A percentile compares a stretch with the other conserved stretches of the same genome.
Evolutionary conservation across 2,888 invertebrate species (phyloP).

Genomic region (Imbricaverruca yamaguchii): DNA sequence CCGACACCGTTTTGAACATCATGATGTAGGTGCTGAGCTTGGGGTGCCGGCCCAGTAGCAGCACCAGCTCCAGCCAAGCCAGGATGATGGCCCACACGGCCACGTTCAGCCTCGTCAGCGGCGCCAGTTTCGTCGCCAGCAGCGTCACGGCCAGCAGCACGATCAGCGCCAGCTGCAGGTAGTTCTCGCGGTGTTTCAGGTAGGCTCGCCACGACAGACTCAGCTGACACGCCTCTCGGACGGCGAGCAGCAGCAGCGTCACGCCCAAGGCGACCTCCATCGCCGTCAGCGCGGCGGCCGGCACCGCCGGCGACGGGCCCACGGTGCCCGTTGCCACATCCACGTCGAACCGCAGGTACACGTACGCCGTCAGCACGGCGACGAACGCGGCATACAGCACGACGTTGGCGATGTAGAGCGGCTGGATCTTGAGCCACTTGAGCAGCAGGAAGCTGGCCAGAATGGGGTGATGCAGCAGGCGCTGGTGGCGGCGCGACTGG

Average conservation of each 20-base stretch:
- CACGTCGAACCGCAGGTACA: conserved; percentile 39
- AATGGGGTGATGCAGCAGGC: conserved; percentile 43
- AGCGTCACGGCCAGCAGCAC: conserved; percentile 57
- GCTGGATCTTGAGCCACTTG: conserved; percentile 70
- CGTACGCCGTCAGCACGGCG: conserved; percentile 58
- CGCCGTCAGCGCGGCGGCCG: not conserved
- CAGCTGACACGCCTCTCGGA: conserved; percentile 61
- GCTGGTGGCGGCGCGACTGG: conserved; percentile 56
- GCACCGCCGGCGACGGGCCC: not conserved
- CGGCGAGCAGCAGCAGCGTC: conserved; percentile 28
- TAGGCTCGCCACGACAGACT: conserved; percentile 59
- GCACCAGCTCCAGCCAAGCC: conserved; percentile 65
- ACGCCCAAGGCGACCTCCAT: conserved; percentile 26
- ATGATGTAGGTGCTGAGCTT: conserved; percentile 66
- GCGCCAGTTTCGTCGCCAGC: conserved; percentile 45
- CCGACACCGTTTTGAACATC: conserved; percentile 71
- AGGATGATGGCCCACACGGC: conserved; percentile 65
- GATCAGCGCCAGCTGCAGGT: conserved; percentile 58
- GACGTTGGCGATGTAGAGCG: conserved; percentile 64
- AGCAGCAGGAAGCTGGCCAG: conserved; percentile 55
- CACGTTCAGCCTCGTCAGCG: conserved; percentile 55
- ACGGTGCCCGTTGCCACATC: not conserved
- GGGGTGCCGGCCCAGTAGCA: conserved; percentile 71
- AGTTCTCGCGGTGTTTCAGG: conserved; percentile 61
- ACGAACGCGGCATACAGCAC: conserved; percentile 62